Percentiles rank a stretch among this genome's conserved stretches.
phyloP scores from a whole-genome alignment of 2,888 invertebrate species.

The Harmothoe impar region DNA sequence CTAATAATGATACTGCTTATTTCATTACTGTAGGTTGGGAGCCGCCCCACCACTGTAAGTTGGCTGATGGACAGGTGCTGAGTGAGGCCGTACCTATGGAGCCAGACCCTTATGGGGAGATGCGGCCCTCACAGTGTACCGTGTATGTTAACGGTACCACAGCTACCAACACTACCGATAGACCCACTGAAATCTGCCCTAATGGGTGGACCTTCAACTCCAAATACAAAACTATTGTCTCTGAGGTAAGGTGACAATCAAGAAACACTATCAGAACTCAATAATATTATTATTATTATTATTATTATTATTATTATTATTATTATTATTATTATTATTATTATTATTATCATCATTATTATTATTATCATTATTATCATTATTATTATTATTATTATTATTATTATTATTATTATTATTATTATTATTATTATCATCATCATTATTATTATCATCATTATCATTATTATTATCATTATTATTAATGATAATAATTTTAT shows the following conservation, averaged over 20 bases:
- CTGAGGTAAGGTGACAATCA: neutral
- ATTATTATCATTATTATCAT: neutral
- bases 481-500: neutral
- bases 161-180: neutral
- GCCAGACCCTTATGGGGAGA: neutral
- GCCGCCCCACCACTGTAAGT: conserved; percentile 25
- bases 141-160: neutral
- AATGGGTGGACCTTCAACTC: conserved; percentile 5
- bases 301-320: neutral
- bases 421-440: neutral
- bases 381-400: neutral
- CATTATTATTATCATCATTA: neutral
- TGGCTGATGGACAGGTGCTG: neutral
- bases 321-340: neutral
- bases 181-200: neutral
- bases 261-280: neutral
- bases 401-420: neutral
- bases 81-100: neutral
- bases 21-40: neutral
- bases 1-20: no score
- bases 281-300: conserved; percentile 31
- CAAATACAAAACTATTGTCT: neutral
- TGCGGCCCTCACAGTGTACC: neutral
- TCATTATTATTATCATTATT: neutral
- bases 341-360: neutral